A percentile compares a stretch with the other conserved stretches of the same genome.
Conservation (phyloP, 1,140 invertebrate species). For the Sesamia nonagrioides region DNA sequence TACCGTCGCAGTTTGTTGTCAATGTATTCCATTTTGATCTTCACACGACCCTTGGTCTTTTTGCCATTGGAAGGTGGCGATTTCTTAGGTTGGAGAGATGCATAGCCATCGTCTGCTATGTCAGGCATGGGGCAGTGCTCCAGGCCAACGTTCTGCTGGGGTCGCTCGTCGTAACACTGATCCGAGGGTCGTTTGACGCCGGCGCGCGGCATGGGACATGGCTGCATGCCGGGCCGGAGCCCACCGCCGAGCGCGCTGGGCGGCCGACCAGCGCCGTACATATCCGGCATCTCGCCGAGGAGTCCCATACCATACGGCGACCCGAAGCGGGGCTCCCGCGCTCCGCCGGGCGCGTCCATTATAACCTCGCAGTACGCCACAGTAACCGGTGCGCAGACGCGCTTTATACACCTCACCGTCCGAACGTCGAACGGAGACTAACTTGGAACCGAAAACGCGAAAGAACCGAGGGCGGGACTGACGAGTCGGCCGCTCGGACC, state of each 20-base stretch:
- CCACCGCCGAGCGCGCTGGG: constrained; percentile 88
- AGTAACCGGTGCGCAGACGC: constrained; percentile 86
- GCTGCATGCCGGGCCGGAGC: constrained; percentile 86
- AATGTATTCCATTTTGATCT: constrained; percentile 99
- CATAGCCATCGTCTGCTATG: constrained; percentile 92
- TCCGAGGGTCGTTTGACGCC: constrained; percentile 92
- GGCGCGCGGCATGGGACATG: constrained; percentile 86
- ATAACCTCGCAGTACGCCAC: constrained; percentile 90
- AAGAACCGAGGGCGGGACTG: constrained; percentile 85
- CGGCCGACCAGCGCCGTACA: constrained; percentile 91
- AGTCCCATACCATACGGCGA: constrained; percentile 94
- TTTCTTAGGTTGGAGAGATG: constrained; percentile 93
- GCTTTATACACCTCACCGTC: constrained; percentile 83
- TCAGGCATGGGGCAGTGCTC: constrained; percentile 89
- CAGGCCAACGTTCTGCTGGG: constrained; percentile 87
- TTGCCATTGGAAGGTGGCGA: constrained; percentile 97
- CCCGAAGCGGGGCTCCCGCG: constrained; percentile 94
- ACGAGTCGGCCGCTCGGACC: constrained; percentile 85
- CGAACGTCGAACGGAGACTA: constrained; percentile 84
- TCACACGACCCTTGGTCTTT: constrained; percentile 99
- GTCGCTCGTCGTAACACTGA: constrained; percentile 92
- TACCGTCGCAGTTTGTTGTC: constrained; percentile 99
- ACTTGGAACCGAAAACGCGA: constrained; percentile 75
- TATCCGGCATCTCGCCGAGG: constrained; percentile 92
- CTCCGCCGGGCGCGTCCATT: constrained; percentile 93